Evolutionary conservation across 2,888 invertebrate genomes (phyloP).

Genomic region (Tigriopus californicus): DNA sequence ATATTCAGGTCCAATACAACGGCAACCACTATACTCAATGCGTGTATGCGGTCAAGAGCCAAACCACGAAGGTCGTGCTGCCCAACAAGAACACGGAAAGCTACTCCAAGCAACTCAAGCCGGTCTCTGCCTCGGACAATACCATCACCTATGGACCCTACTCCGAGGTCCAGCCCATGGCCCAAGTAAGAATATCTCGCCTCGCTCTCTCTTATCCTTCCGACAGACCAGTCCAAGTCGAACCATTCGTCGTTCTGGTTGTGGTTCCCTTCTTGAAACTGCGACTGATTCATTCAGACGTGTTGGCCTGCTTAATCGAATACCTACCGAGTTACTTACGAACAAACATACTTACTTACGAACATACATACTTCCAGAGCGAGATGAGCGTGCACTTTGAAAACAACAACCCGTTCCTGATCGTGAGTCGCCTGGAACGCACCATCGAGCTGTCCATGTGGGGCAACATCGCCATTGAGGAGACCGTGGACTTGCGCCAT

Average conservation of each 20-base stretch:
- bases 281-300: too few relatives aligned
- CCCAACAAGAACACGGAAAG: constrained; percentile 60
- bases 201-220: neutral
- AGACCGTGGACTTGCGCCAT: constrained; percentile 74
- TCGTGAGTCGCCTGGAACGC: constrained; percentile 41
- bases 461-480: constrained; percentile 96
- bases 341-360: too few relatives aligned
- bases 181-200: neutral
- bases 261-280: neutral
- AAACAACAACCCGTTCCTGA: constrained; percentile 86
- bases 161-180: neutral
- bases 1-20: too few relatives aligned
- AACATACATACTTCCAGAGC: constrained; percentile 32
- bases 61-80: constrained; percentile 58
- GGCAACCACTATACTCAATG: constrained; percentile 45
- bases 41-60: constrained; percentile 57
- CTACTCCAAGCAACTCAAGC: constrained; percentile 54
- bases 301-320: too few relatives aligned
- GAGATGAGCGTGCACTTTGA: constrained; percentile 72
- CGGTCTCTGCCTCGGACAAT: constrained; percentile 54
- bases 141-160: constrained; percentile 36
- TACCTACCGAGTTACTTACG: too few relatives aligned
- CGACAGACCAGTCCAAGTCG: too few relatives aligned
- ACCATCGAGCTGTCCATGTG: constrained; percentile 89
- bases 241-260: neutral